These are phyloP conservation scores for Leistus spinibarbis DNA, from an alignment of 2,888 invertebrate genomes.

Conservation along the genomic window DNA sequence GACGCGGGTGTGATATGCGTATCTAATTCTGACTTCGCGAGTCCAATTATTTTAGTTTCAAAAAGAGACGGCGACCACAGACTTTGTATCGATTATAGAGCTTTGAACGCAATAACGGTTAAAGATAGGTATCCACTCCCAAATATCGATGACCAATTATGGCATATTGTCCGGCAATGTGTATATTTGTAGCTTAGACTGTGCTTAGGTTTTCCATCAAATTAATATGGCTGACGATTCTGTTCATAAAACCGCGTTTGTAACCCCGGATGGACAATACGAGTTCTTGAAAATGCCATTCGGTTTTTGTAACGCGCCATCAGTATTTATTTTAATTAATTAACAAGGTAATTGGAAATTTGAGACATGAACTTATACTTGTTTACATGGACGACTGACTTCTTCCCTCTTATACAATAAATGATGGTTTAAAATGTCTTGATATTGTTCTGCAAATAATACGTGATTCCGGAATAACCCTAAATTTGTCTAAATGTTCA, in stretches of 20 bases:
- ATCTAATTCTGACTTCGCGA: slow-evolving; percentile 40
- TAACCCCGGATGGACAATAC: slow-evolving; percentile 45
- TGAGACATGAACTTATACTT: slow-evolving; percentile 17
- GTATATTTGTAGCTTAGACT: slow-evolving; percentile 45
- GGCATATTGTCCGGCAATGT: slow-evolving; percentile 41
- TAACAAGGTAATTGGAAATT: not conserved
- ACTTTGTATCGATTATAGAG: slow-evolving; percentile 44
- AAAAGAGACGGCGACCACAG: slow-evolving; percentile 42
- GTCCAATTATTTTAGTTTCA: slow-evolving; percentile 39
- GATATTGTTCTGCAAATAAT: slow-evolving; percentile 38
- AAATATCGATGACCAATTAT: slow-evolving; percentile 46
- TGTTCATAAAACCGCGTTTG: slow-evolving; percentile 45
- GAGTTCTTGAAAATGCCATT: slow-evolving; percentile 41
- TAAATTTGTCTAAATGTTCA: no score
- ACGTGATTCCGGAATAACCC: not conserved
- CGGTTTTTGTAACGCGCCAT: slow-evolving; percentile 36
- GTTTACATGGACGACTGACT: slow-evolving; percentile 46
- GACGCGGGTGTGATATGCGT: slow-evolving; percentile 33
- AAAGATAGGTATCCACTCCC: slow-evolving; percentile 47
- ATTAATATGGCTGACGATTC: slow-evolving; percentile 43
- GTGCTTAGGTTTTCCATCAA: slow-evolving; percentile 45
- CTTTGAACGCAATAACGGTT: slow-evolving; percentile 45
- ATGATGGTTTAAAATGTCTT: slow-evolving; percentile 43
- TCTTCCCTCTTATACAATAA: slow-evolving; percentile 41
- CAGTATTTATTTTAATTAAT: slow-evolving; percentile 28